These are phyloP conservation scores for Lathronympha strigana DNA, from an alignment of 2,888 invertebrate species.

Conservation along the genomic window DNA sequence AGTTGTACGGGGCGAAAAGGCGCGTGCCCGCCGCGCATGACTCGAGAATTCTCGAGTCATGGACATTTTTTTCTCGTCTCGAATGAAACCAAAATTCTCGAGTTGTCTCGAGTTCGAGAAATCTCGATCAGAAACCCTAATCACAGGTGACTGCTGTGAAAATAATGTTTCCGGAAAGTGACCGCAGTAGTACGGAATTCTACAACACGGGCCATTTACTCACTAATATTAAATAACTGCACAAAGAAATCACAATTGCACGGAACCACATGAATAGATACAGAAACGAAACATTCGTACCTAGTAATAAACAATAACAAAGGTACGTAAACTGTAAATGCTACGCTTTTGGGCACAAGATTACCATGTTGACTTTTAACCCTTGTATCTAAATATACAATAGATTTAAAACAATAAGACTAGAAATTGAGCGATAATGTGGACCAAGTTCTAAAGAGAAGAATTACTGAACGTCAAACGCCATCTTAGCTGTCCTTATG, in stretches of 20 bases:
- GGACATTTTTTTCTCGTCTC: too few relatives aligned
- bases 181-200: neutral
- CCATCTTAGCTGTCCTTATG: slow-evolving; percentile 46
- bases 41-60: too few relatives aligned
- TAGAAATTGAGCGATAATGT: slow-evolving; percentile 69
- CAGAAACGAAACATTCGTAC: neutral
- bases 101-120: too few relatives aligned
- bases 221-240: neutral
- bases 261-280: neutral
- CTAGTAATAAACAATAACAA: neutral
- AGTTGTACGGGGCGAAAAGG: too few relatives aligned
- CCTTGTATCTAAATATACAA: slow-evolving; percentile 4
- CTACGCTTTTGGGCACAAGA: neutral
- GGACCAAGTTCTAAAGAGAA: slow-evolving; percentile 52
- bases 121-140: too few relatives aligned
- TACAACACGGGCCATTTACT: neutral
- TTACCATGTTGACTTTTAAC: neutral
- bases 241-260: slow-evolving; percentile 3
- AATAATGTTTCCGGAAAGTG: neutral
- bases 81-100: too few relatives aligned
- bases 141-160: neutral
- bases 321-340: slow-evolving; percentile 3
- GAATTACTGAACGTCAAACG: slow-evolving; percentile 48
- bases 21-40: too few relatives aligned
- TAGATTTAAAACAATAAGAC: slow-evolving; percentile 55